A percentile compares a stretch with the other conserved stretches of the same genome.
Conservation (phyloP, 2,113 vertebrate genomes). For the Leptodactylus fuscus region DNA sequence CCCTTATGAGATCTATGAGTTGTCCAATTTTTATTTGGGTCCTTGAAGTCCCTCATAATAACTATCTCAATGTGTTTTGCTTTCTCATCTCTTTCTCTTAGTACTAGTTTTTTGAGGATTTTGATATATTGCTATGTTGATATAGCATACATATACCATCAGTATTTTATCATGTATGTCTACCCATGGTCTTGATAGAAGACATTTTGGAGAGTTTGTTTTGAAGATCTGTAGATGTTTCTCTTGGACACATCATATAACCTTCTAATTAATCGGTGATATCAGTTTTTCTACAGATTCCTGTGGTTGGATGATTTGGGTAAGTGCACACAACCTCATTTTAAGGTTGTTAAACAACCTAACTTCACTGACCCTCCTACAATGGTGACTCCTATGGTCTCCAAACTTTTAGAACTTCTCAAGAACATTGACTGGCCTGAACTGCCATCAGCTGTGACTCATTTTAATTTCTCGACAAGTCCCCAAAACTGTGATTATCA, state of each 20-base stretch:
- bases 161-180: too few species aligned
- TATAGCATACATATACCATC: too few species aligned
- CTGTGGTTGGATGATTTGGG: neutral
- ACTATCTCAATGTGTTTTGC: too few species aligned
- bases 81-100: too few species aligned
- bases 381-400: neutral
- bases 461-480: conserved; percentile 27
- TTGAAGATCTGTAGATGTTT: neutral
- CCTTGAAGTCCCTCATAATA: too few species aligned
- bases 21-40: too few species aligned
- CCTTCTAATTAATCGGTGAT: neutral
- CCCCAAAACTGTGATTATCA: conserved; percentile 16
- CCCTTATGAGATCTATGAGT: too few species aligned
- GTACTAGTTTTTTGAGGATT: too few species aligned
- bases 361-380: too few species aligned
- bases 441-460: neutral
- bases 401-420: neutral
- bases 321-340: neutral
- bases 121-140: too few species aligned
- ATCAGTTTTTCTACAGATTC: conserved; percentile 33
- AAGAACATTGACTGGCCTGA: conserved; percentile 24
- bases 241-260: neutral
- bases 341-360: neutral
- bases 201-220: too few species aligned
- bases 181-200: too few species aligned